Evolutionary conservation across 2,797 vertebrate species (phyloP).

Genomic region (Sebastes flavidus): DNA sequence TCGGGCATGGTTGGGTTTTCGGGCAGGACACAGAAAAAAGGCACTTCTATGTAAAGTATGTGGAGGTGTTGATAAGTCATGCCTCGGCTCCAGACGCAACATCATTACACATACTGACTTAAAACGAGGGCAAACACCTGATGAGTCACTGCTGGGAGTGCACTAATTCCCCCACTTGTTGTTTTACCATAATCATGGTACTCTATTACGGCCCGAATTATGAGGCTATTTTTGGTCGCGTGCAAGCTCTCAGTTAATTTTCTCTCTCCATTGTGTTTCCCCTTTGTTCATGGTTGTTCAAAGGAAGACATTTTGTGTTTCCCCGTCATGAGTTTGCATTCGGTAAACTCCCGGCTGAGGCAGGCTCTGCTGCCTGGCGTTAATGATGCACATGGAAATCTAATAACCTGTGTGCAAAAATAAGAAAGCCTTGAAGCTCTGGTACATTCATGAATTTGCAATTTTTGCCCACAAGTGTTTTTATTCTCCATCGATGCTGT

Average conservation of each 20-base stretch:
- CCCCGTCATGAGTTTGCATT: constrained; percentile 25
- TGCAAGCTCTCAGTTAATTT: constrained; percentile 45
- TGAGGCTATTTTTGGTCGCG: constrained; percentile 42
- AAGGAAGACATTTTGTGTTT: constrained; percentile 73
- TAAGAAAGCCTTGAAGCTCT: neutral
- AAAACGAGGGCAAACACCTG: constrained; percentile 47
- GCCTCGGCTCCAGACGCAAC: constrained; percentile 22
- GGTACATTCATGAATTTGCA: neutral
- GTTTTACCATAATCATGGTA: constrained; percentile 41
- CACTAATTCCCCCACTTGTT: constrained; percentile 39
- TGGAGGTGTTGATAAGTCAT: constrained; percentile 41
- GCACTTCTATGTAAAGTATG: constrained; percentile 17
- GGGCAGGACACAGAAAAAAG: neutral
- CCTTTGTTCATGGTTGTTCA: constrained; percentile 69
- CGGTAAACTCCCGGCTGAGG: constrained; percentile 1
- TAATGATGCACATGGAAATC: constrained; percentile 5
- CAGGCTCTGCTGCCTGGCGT: neutral
- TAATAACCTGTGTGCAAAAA: neutral
- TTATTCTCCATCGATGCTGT: neutral
- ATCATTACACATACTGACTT: constrained; percentile 28
- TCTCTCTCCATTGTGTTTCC: constrained; percentile 70
- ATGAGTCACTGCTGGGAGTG: constrained; percentile 54
- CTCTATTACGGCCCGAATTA: constrained; percentile 49
- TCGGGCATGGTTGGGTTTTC: neutral
- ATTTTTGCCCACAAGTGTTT: neutral